These are phyloP conservation scores for Eumeta japonica DNA, from an alignment of 1,140 invertebrate genomes.

Conservation along the genomic window DNA sequence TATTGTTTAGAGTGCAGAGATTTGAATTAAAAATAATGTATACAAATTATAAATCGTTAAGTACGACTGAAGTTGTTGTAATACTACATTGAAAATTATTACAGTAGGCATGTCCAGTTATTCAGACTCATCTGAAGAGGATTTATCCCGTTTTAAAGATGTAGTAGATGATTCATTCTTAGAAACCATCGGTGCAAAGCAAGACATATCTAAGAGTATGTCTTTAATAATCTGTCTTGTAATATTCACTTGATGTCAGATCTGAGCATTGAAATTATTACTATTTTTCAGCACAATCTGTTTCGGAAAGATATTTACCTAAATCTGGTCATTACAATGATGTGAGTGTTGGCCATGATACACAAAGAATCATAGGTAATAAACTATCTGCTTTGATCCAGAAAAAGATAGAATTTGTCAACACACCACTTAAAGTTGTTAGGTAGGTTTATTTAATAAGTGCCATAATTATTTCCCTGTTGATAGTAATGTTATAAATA, in stretches of 20 bases:
- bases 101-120: too few species aligned
- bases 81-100: too few species aligned
- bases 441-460: constrained; percentile 13
- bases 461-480: constrained; percentile 2
- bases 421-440: constrained; percentile 13
- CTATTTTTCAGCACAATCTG: constrained; percentile 18
- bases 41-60: too few species aligned
- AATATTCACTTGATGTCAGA: too few species aligned
- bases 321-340: constrained; percentile 41
- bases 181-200: constrained; percentile 21
- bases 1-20: too few species aligned
- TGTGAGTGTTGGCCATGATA: constrained; percentile 32
- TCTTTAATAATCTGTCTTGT: too few species aligned
- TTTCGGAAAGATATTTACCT: constrained; percentile 36
- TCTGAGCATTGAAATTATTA: too few species aligned
- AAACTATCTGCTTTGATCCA: constrained; percentile 38
- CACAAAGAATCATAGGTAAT: constrained; percentile 34
- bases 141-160: constrained; percentile 41
- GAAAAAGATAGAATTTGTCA: constrained; percentile 32
- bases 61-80: too few species aligned
- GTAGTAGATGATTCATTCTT: constrained; percentile 33
- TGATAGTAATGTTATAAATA: constrained; percentile 1
- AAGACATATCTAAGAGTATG: too few species aligned
- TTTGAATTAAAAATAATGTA: too few species aligned
- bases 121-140: constrained; percentile 47